Percentiles rank a stretch among this genome's conserved stretches.
Conservation (phyloP, 2,888 invertebrate species). For the Gymnoscelis rufifasciata region DNA sequence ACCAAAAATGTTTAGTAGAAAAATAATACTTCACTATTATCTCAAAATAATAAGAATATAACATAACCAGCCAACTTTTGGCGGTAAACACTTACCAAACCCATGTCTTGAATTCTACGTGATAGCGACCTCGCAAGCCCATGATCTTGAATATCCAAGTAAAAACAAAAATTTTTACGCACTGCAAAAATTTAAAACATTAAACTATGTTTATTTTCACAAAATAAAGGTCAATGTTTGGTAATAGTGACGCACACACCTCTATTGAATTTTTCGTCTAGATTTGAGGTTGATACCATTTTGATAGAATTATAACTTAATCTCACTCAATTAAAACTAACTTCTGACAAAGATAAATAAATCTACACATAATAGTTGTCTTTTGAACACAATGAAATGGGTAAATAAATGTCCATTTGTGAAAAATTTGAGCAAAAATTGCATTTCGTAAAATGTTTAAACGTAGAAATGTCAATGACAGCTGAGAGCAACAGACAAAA, state of each 20-base stretch:
- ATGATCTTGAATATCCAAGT: conserved; percentile 87
- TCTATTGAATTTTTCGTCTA: conserved; percentile 71
- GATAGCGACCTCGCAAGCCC: conserved; percentile 82
- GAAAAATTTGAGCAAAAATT: conserved; percentile 43
- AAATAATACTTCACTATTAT: background rate
- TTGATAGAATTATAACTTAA: conserved; percentile 27
- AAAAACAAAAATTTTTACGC: conserved; percentile 84
- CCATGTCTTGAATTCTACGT: conserved; percentile 83
- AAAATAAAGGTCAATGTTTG: conserved; percentile 35
- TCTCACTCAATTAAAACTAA: conserved; percentile 23
- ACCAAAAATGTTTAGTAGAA: conserved; percentile 35
- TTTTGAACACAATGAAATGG: conserved; percentile 29
- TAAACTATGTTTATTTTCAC: background rate
- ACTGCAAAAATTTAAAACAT: conserved; percentile 49
- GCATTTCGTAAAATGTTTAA: conserved; percentile 57
- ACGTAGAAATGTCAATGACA: conserved; percentile 68
- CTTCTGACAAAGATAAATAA: conserved; percentile 4
- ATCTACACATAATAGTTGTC: conserved; percentile 1
- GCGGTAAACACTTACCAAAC: conserved; percentile 81
- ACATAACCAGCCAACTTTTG: conserved; percentile 29
- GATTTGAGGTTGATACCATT: conserved; percentile 71
- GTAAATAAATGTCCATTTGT: conserved; percentile 15
- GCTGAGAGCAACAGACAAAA: conserved; percentile 67
- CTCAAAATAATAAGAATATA: too few relatives aligned
- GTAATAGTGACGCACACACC: conserved; percentile 41